Evolutionary conservation across 2,888 invertebrate genomes (phyloP), one percentile per base, ranked within the genome.

Genomic region (Lochmaea crataegi): DNA sequence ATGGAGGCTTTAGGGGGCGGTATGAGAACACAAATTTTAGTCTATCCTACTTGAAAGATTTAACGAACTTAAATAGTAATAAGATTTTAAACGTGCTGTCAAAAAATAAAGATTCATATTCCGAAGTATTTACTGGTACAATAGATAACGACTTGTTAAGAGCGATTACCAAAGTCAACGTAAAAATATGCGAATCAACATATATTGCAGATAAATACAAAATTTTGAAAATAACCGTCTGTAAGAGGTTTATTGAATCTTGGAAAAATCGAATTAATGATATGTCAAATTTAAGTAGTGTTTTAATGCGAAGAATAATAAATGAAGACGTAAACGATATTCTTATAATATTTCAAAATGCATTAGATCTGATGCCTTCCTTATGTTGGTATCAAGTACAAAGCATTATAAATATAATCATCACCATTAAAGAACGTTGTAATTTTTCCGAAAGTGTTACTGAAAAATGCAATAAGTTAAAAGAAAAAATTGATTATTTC

Each of bases 161-260:
- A 11, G 41, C 48, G 0, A 57, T 66, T 41, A 56, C 56, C 9
- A 42, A 56, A 56, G 22, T 66, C 41, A 66, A 32, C 38, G 66
- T 53, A 6, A 66, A 66, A 51, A 26, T 66, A 57, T 66, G 66
- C 56, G 14, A 41, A 56, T 66, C 66, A 12, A 38, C 53, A 9
- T 57, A 11, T 51, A 56, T 57, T 2, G 66, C 56, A 5, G 41
- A 66, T 22, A 66, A 57, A 66, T 66, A 41, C 41, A 56, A 56
- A 66, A 66, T 66, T 38, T 18, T 66, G 14, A 53, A 66, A n/a
- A 32, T 56, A n/a, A 66, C 66, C 41, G 18, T 66, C 6, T 5
- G 56, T 38, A 32, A 66, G 12, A 10, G 12, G 12, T 66, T 57
- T 32, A 14, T 56, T 6, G 53, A 53, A 12, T 9, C 18, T 48